phyloP scores from a whole-genome alignment of 2,113 vertebrate genomes.

The Hippotragus niger region DNA sequence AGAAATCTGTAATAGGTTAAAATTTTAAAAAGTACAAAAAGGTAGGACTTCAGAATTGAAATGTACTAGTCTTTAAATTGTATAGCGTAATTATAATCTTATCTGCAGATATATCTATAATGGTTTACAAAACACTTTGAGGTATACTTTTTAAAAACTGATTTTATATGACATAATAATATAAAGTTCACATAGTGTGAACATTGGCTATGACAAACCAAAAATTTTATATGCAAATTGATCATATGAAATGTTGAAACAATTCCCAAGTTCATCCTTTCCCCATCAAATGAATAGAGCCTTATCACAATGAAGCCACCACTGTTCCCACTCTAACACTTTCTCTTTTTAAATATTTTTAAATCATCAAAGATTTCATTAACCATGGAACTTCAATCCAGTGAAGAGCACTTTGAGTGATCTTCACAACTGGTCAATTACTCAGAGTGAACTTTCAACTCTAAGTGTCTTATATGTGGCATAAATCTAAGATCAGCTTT shows the following conservation, averaged over 20 bases:
- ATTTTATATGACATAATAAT: neutral
- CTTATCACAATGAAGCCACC: neutral
- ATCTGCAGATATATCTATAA: neutral
- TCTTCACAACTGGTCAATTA: conserved; percentile 52
- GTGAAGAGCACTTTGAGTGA: conserved; percentile 45
- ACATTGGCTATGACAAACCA: neutral
- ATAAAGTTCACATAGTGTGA: neutral
- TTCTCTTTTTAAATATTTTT: conserved; percentile 43
- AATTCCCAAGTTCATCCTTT: neutral
- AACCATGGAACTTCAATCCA: conserved; percentile 14
- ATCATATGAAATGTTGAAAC: neutral
- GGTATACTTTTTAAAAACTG: neutral
- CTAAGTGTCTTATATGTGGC: conserved; percentile 26
- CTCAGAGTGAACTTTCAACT: conserved; percentile 37
- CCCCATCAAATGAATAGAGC: neutral
- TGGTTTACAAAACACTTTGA: neutral
- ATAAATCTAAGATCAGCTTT: conserved; percentile 43
- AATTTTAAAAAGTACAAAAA: neutral
- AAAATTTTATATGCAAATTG: neutral
- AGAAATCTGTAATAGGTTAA: neutral
- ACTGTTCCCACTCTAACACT: neutral
- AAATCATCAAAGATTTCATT: conserved; percentile 40
- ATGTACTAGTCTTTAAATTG: neutral
- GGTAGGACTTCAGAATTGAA: neutral
- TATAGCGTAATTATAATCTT: neutral